Evolutionary conservation across 2,797 vertebrate genomes (phyloP), one percentile per base, ranked within the genome.

Genomic region (Vireo griseus): DNA sequence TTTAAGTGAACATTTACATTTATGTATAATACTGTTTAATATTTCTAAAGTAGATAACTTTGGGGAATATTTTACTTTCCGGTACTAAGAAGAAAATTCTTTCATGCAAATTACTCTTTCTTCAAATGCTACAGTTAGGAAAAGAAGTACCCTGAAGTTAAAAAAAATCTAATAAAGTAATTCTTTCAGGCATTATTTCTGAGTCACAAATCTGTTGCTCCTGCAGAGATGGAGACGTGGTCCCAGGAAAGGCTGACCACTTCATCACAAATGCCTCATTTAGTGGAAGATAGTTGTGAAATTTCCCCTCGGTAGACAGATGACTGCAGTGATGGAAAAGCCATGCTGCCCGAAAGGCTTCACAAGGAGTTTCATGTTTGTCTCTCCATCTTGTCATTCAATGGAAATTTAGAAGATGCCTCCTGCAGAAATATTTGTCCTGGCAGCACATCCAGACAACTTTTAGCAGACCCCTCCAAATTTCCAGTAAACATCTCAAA

Each of bases 291-390:
- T 0, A 58, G 31, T 18, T 81, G 40, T 48, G 47, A 78, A 65
- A 91, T 37, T 75, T 22, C 51, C n/a, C 33, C 25, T 88, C 37
- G 25, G 16, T 21, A 31, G 37, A 19, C 4, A 4, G 35, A 62
- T 5, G 6, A 48, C 17, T 50, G 35, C 1, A 7, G 47, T 0
- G 0, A 68, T 29, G 24, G 33, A 78, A 88, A 90, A 86, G 44
- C 54, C 21, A 21, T 15, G 33, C 28, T 90, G 40, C 24, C 6
- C 52, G 55, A 42, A 3, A 16, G 31, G 20, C 51, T 68, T 54
- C 6, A 2, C 1, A 3, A 68, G 42, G 16, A 45, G 20, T 31
- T n/a, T 37, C 1, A 0, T 11, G 5, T 61, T 74, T 2, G 0
- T 71, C 14, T 20, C 59, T 83, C n/a, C 0, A 0, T 75, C 42